Percentiles rank a stretch among this genome's conserved stretches.
phyloP scores from a whole-genome alignment of 1,140 invertebrate species.

The Maconellicoccus hirsutus region DNA sequence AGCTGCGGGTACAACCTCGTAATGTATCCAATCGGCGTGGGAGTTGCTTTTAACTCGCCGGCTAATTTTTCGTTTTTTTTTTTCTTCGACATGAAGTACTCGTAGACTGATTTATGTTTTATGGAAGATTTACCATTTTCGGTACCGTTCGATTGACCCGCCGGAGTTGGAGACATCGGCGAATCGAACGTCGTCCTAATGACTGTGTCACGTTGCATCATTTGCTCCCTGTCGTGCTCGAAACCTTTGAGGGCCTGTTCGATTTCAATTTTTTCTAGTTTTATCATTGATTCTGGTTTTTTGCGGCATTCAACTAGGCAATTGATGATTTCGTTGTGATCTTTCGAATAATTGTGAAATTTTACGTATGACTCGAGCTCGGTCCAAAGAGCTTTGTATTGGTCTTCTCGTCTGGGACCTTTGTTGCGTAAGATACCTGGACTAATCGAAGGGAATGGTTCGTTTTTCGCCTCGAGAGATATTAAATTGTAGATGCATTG shows the following conservation, averaged over 20 bases:
- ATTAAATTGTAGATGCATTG: constrained; percentile 75
- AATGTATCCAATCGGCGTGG: constrained; percentile 25
- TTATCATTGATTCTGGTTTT: constrained; percentile 39
- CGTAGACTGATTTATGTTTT: constrained; percentile 39
- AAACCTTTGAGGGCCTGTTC: constrained; percentile 43
- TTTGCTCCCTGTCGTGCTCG: constrained; percentile 21
- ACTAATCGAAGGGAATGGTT: constrained; percentile 49
- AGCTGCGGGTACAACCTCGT: neutral
- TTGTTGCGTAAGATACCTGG: constrained; percentile 41
- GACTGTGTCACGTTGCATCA: constrained; percentile 46
- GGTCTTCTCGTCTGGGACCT: constrained; percentile 56
- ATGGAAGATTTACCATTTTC: constrained; percentile 30
- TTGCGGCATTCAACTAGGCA: constrained; percentile 71
- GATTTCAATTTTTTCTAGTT: constrained; percentile 40
- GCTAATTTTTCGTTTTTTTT: constrained; percentile 58
- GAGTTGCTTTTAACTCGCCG: constrained; percentile 50
- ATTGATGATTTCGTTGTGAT: constrained; percentile 66
- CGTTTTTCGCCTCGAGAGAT: constrained; percentile 69
- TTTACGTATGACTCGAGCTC: constrained; percentile 77
- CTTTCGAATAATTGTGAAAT: constrained; percentile 53
- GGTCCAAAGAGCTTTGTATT: constrained; percentile 77
- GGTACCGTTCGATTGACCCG: constrained; percentile 31
- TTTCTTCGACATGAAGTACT: constrained; percentile 46
- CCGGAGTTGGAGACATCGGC: constrained; percentile 57
- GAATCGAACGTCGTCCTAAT: constrained; percentile 70